Conservation (phyloP, 2,888 invertebrate genomes). For the Minunthozetes semirufus region DNA sequence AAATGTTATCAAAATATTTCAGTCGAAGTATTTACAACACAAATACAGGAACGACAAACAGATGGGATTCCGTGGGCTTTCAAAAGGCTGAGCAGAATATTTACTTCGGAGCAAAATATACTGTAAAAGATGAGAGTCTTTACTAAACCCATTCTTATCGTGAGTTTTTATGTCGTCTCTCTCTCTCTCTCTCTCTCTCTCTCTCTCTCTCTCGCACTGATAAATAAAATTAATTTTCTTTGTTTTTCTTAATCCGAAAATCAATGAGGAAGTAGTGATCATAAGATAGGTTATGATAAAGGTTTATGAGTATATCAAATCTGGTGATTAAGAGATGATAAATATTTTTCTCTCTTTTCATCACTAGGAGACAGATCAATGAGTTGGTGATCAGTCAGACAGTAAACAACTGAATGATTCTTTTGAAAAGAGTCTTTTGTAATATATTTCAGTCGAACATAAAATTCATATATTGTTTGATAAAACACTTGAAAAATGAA, state of each 20-base stretch:
- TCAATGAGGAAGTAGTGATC: neutral
- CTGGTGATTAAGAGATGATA: neutral
- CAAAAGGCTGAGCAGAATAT: constrained; percentile 2
- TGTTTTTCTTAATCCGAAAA: neutral
- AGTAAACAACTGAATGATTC: too few relatives aligned
- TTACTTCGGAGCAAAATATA: constrained; percentile 13
- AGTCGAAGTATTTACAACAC: constrained; percentile 4
- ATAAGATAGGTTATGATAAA: neutral
- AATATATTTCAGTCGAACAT: too few relatives aligned
- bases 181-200: neutral
- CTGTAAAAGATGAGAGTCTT: neutral
- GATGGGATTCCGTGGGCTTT: neutral
- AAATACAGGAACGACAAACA: neutral
- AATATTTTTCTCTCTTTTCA: neutral
- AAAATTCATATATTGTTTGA: too few relatives aligned
- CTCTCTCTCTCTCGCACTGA: neutral
- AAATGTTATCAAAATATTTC: too few relatives aligned
- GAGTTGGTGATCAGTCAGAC: too few relatives aligned
- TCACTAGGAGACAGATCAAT: neutral
- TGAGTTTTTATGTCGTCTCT: neutral
- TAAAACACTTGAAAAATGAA: too few relatives aligned
- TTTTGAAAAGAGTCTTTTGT: too few relatives aligned
- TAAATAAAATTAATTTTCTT: neutral
- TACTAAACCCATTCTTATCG: neutral
- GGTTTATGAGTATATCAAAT: neutral